phyloP scores from a whole-genome alignment of 2,888 invertebrate species.

The Orthonychiurus folsomi region DNA sequence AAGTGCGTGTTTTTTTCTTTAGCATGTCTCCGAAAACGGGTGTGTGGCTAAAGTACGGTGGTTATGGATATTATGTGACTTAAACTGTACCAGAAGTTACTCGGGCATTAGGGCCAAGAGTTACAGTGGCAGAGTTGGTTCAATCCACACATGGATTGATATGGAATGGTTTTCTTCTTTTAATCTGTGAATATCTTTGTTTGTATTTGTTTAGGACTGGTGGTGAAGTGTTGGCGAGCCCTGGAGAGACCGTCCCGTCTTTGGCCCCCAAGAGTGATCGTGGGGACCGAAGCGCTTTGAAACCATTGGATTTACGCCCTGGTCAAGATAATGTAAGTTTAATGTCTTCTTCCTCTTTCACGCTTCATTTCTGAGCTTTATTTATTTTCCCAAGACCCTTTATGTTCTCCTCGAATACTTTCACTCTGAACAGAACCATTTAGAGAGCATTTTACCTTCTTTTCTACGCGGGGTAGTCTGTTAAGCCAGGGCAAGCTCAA shows the following conservation, averaged over 20 bases:
- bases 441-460: neutral
- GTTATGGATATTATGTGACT: neutral
- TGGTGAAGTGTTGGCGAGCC: neutral
- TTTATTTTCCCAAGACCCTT: neutral
- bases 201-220: conserved; percentile 1
- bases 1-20: too few species aligned
- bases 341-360: conserved; percentile 7
- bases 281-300: conserved; percentile 32
- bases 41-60: neutral
- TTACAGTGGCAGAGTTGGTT: too few species aligned
- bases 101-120: neutral
- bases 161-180: neutral
- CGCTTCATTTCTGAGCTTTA: neutral
- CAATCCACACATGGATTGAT: too few species aligned
- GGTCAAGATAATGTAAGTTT: conserved; percentile 33
- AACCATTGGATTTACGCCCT: conserved; percentile 34
- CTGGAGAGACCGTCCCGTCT: neutral
- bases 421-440: neutral
- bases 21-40: too few species aligned
- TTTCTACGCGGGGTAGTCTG: neutral
- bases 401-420: neutral
- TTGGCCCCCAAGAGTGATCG: conserved; percentile 4
- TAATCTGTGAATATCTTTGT: conserved; percentile 1
- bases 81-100: neutral
- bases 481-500: neutral